A percentile compares a stretch with the other conserved stretches of the same genome.
These are phyloP conservation scores for Drosophila arizonae DNA, from an alignment of 1,140 invertebrate genomes.

Conservation along the genomic window DNA sequence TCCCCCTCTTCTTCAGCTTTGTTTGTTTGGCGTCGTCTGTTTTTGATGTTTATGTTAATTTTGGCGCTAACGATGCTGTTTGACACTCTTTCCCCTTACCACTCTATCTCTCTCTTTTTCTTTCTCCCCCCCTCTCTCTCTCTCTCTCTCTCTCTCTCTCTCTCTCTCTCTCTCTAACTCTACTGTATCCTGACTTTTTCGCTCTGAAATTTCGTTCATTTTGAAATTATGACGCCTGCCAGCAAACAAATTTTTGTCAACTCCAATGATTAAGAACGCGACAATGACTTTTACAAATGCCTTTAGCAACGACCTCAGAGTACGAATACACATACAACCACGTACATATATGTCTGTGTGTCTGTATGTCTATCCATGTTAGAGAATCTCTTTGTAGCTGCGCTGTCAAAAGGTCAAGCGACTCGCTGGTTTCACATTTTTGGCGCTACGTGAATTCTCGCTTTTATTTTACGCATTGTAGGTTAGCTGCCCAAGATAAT, in stretches of 20 bases:
- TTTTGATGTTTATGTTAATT: constrained; percentile 26
- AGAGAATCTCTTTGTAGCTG: not conserved
- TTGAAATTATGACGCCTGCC: constrained; percentile 24
- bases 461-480: constrained; percentile 16
- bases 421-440: constrained; percentile 13
- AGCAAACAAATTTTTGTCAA: constrained; percentile 21
- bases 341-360: constrained; percentile 5
- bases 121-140: too few relatives aligned
- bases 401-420: constrained; percentile 32
- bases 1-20: not conserved
- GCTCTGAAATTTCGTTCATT: constrained; percentile 10
- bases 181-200: too few relatives aligned
- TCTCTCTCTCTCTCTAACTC: too few relatives aligned
- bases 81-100: not conserved
- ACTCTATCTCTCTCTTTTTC: not conserved
- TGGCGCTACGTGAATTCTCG: constrained; percentile 37
- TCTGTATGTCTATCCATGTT: not conserved
- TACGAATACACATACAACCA: not conserved
- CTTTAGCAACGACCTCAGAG: constrained; percentile 12
- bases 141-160: too few relatives aligned
- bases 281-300: constrained; percentile 38
- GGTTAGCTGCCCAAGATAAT: constrained; percentile 32
- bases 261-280: constrained; percentile 31
- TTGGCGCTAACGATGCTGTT: constrained; percentile 18
- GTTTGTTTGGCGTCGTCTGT: constrained; percentile 2